These are phyloP conservation scores for Macropis europaea DNA, from an alignment of 2,888 invertebrate genomes.

Conservation along the genomic window DNA sequence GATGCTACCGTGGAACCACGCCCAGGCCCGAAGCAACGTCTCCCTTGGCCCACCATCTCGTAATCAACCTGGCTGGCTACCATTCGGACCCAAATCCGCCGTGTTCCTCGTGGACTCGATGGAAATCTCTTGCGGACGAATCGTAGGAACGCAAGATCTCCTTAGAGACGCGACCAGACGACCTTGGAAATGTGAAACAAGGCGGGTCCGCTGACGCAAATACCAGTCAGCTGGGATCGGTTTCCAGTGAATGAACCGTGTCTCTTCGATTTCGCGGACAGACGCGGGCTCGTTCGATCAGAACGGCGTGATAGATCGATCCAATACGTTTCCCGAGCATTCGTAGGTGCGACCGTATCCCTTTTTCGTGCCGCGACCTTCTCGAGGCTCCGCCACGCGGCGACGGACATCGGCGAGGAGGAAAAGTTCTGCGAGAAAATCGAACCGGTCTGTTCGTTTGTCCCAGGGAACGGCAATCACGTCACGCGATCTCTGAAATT, in stretches of 20 bases:
- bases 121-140: background rate
- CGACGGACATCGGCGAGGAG: background rate
- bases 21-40: conserved; percentile 75
- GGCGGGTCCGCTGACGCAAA: conserved; percentile 57
- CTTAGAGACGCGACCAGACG: conserved; percentile 49
- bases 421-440: conserved; percentile 1
- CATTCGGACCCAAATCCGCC: no score
- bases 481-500: no score
- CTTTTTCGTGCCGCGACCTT: conserved; percentile 12
- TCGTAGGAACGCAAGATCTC: conserved; percentile 5
- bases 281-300: conserved; percentile 64
- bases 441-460: background rate
- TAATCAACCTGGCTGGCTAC: no score
- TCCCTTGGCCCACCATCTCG: conserved; percentile 48
- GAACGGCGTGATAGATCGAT: conserved; percentile 65
- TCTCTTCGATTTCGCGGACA: conserved; percentile 68
- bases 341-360: conserved; percentile 9
- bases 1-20: conserved; percentile 75
- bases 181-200: conserved; percentile 58
- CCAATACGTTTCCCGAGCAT: conserved; percentile 19
- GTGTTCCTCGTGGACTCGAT: background rate
- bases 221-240: conserved; percentile 65
- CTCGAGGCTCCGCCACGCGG: background rate
- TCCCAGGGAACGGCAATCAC: background rate
- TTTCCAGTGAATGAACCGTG: conserved; percentile 74